phyloP scores from a whole-genome alignment of 2,888 invertebrate genomes.

The Slavum lentiscoides region DNA sequence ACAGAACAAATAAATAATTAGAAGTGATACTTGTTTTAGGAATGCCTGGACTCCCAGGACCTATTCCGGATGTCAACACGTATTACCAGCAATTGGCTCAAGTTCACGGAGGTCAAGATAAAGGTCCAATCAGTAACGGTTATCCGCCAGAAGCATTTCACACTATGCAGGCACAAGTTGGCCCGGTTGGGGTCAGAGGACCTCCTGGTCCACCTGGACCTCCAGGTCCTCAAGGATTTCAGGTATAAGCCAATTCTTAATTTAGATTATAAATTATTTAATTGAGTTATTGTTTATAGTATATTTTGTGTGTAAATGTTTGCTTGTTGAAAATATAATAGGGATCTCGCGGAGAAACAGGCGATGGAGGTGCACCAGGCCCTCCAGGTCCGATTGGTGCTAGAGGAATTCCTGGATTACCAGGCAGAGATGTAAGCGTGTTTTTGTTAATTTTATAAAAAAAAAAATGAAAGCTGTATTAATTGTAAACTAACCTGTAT shows the following conservation, averaged over 20 bases:
- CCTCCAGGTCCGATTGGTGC: constrained; percentile 67
- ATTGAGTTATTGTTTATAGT: neutral
- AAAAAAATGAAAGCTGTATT: no score
- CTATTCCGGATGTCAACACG: constrained; percentile 58
- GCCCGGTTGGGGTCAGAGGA: constrained; percentile 79
- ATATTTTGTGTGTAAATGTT: neutral
- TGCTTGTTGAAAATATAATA: constrained; percentile 58
- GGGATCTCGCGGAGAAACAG: constrained; percentile 78
- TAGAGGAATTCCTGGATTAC: constrained; percentile 70
- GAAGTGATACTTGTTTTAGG: constrained; percentile 47
- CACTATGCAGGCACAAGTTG: constrained; percentile 79
- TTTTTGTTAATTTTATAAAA: neutral
- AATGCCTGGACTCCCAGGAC: constrained; percentile 57
- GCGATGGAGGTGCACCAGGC: constrained; percentile 66
- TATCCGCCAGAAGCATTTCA: constrained; percentile 71
- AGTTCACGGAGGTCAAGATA: constrained; percentile 72
- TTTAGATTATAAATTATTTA: neutral
- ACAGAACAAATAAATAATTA: neutral
- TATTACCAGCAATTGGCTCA: constrained; percentile 77
- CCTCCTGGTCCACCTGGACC: constrained; percentile 69
- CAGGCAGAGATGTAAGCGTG: constrained; percentile 74
- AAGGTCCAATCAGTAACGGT: constrained; percentile 69
- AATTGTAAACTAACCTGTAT: neutral
- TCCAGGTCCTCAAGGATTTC: constrained; percentile 73
- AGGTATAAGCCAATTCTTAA: constrained; percentile 32